phyloP scores from a whole-genome alignment of 2,797 vertebrate genomes.

The Alauda arvensis region DNA sequence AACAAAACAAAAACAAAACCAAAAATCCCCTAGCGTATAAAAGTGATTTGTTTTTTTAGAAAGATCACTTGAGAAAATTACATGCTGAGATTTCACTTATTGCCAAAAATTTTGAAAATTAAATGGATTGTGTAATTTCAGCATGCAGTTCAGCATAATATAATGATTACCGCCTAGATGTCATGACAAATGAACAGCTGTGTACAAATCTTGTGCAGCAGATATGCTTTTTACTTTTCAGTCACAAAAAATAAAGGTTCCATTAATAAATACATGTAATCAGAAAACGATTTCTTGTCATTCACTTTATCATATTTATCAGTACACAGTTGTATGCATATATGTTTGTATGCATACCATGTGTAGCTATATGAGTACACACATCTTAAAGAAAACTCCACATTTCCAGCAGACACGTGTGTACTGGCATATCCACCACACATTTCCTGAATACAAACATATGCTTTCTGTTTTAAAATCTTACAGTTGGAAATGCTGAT shows the following conservation, averaged over 20 bases:
- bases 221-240: conserved; percentile 52
- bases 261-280: conserved; percentile 43
- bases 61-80: conserved; percentile 68
- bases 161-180: conserved; percentile 68
- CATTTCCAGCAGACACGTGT: conserved; percentile 55
- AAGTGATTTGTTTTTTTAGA: conserved; percentile 66
- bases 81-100: conserved; percentile 74
- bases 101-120: conserved; percentile 67
- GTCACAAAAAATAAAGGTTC: conserved; percentile 45
- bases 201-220: conserved; percentile 67
- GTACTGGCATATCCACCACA: conserved; percentile 44
- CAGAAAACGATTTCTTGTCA: conserved; percentile 40
- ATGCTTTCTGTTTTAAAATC: conserved; percentile 50
- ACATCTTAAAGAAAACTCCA: neutral
- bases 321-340: conserved; percentile 58
- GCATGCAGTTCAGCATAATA: conserved; percentile 73
- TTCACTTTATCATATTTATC: conserved; percentile 7
- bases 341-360: conserved; percentile 49
- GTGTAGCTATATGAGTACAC: conserved; percentile 46
- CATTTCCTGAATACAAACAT: conserved; percentile 66
- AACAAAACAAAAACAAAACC: conserved; percentile 36
- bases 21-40: conserved; percentile 52
- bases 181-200: conserved; percentile 74
- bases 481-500: conserved; percentile 57
- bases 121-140: conserved; percentile 73